These are phyloP conservation scores for Blera fallax DNA, from an alignment of 2,888 invertebrate genomes.

Conservation along the genomic window DNA sequence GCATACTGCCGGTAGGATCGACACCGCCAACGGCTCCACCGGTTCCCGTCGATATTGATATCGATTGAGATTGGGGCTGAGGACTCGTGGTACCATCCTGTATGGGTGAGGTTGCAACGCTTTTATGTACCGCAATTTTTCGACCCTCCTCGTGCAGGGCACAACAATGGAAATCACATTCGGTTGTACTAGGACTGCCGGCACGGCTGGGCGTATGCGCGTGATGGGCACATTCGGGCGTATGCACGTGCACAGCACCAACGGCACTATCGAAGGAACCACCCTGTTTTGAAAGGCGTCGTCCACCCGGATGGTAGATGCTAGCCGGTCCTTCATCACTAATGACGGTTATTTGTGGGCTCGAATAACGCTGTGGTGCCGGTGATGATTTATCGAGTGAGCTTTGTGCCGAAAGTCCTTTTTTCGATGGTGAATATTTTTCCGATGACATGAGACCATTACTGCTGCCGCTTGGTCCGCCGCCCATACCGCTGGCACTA, in stretches of 20 bases:
- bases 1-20: conserved; percentile 82
- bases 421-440: conserved; percentile 82
- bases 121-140: conserved; percentile 95
- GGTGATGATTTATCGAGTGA: conserved; percentile 86
- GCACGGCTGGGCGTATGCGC: conserved; percentile 87
- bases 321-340: conserved; percentile 92
- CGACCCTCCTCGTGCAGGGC: conserved; percentile 96
- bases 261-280: conserved; percentile 87
- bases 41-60: conserved; percentile 79
- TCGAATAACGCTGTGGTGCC: conserved; percentile 83
- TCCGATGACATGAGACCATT: conserved; percentile 80
- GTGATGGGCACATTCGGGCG: conserved; percentile 89
- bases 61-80: conserved; percentile 83
- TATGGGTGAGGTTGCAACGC: conserved; percentile 95
- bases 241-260: conserved; percentile 89
- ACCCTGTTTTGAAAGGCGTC: conserved; percentile 84
- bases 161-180: conserved; percentile 98
- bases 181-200: conserved; percentile 86
- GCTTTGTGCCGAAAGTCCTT: conserved; percentile 83
- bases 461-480: conserved; percentile 77
- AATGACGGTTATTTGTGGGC: conserved; percentile 96
- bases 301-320: conserved; percentile 81
- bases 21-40: conserved; percentile 76
- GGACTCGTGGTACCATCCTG: conserved; percentile 89
- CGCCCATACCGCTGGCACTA: conserved; percentile 75